phyloP scores from a whole-genome alignment of 2,113 vertebrate species.

The Indicator maculatus region DNA sequence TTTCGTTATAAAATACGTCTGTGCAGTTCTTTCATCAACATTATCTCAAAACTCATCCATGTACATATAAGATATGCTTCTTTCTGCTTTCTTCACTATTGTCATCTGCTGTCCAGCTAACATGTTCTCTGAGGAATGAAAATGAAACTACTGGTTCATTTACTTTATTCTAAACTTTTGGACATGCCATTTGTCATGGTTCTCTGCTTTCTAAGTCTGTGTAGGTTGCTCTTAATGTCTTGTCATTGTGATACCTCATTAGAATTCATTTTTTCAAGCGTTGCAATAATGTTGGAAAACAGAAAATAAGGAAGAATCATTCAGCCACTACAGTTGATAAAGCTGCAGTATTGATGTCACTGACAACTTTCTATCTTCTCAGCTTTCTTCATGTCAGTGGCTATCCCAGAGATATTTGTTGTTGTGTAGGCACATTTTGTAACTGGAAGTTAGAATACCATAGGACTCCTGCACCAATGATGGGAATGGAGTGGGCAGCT shows the following conservation, averaged over 20 bases:
- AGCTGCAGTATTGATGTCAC: not conserved
- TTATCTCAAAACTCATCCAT: not conserved
- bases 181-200: not conserved
- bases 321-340: not conserved
- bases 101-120: not conserved
- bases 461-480: accelerated
- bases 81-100: not conserved
- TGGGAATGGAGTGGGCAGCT: not conserved
- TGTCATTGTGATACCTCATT: not conserved
- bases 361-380: not conserved
- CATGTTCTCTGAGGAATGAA: not conserved
- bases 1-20: not conserved
- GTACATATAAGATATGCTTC: not conserved
- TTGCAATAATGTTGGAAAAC: not conserved
- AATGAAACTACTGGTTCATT: not conserved
- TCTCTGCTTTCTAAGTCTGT: not conserved
- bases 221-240: not conserved
- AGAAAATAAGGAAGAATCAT: not conserved
- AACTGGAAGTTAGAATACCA: not conserved
- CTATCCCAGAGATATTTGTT: not conserved
- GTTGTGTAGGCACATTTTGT: not conserved
- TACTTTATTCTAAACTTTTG: not conserved
- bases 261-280: not conserved
- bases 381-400: not conserved
- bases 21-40: not conserved